A percentile compares a stretch with the other conserved stretches of the same genome.
Evolutionary conservation across 2,888 invertebrate genomes (phyloP).

Genomic region (Pedicia rivosa): DNA sequence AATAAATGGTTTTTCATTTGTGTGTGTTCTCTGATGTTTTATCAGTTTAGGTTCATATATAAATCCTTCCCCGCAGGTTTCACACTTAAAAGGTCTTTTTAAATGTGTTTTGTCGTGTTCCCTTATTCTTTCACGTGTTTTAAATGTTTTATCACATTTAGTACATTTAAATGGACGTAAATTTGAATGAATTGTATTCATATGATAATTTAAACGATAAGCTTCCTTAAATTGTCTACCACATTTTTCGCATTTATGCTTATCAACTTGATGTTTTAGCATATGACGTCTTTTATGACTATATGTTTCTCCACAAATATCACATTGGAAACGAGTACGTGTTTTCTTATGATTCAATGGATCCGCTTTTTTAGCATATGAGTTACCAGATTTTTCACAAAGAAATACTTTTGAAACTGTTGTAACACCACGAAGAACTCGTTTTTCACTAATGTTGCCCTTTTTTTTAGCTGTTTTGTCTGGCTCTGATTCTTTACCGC

Average conservation of each 20-base stretch:
- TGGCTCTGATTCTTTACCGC: background rate
- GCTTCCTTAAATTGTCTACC: background rate
- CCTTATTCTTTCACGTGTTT: background rate
- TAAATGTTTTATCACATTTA: constrained; percentile 1
- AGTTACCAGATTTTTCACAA: background rate
- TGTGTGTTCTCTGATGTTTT: background rate
- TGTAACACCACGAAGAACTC: no score
- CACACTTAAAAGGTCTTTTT: constrained; percentile 1
- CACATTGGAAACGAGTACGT: background rate
- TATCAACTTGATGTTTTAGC: constrained; percentile 1
- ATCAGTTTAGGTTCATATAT: background rate
- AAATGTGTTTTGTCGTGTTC: background rate
- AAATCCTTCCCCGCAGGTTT: background rate
- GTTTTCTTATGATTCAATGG: background rate
- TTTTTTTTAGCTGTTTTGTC: no score
- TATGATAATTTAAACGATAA: background rate
- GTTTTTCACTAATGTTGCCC: no score
- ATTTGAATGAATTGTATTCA: background rate
- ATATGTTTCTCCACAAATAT: background rate
- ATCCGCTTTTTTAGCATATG: background rate
- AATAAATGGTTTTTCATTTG: background rate
- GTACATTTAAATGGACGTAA: background rate
- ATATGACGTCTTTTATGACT: background rate
- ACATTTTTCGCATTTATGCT: background rate
- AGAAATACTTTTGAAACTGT: background rate